These are phyloP conservation scores for Platycheirus rosarum DNA, from an alignment of 2,888 invertebrate genomes.

Conservation along the genomic window DNA sequence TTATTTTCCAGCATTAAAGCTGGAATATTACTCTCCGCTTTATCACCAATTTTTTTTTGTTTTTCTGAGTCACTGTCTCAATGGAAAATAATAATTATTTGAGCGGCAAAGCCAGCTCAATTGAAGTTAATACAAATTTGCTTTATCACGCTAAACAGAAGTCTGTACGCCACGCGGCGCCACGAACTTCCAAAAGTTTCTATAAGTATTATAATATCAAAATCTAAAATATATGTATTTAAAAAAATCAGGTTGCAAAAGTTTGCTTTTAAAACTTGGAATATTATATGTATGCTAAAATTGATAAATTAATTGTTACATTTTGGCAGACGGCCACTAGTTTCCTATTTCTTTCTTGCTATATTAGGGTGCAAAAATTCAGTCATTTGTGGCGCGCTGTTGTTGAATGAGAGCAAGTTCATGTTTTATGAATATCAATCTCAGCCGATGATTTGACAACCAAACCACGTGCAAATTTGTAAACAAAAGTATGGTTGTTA, in stretches of 20 bases:
- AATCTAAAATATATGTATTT: background rate
- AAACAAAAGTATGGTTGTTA: conserved; percentile 6
- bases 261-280: background rate
- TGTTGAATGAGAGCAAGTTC: background rate
- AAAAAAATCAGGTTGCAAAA: background rate
- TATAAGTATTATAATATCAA: background rate
- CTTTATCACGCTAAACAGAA: too few species aligned
- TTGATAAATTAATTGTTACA: background rate
- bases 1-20: too few species aligned
- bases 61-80: too few species aligned
- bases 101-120: too few species aligned
- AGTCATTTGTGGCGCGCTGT: background rate
- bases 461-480: conserved; percentile 10
- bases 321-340: background rate
- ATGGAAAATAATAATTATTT: too few species aligned
- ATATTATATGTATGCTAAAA: background rate
- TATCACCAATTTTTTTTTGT: too few species aligned
- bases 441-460: conserved; percentile 1
- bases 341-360: too few species aligned
- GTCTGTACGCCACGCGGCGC: too few species aligned
- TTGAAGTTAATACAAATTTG: too few species aligned
- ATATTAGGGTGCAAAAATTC: too few species aligned
- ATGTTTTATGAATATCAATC: background rate
- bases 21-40: too few species aligned
- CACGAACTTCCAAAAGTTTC: too few species aligned